Base-by-base conservation (phyloP, 2,888 invertebrate species). In the Pristionchus japonicus region DNA sequence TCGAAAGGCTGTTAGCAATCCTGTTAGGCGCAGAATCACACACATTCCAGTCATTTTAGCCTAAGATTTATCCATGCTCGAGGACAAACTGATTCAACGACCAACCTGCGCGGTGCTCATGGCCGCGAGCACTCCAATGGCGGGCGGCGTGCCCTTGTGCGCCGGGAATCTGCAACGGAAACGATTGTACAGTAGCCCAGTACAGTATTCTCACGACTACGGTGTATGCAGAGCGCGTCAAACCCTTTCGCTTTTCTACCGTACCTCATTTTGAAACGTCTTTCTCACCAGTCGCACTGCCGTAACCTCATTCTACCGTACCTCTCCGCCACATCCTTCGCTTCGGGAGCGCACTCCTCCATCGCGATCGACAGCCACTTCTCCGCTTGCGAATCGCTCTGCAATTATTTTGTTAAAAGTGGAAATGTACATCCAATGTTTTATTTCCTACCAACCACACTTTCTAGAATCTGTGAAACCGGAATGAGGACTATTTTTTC, bases 121-220 rank as follows among this genome's bases (percentile, higher is more conserved):
- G 23, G 85, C 85, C 7, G 31, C 23, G 17, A 91, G 88, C 57
- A 91, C 80, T 13, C 85, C 84, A 17, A 89, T 34, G 0, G 90
- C 82, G 2, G 92, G 92, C 84, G 92, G 92, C 0, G 91, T 91
- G 47, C 90, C 91, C 23, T 82, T 87, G 88, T 92, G 92, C 88
- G 89, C 90, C 20, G 90, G 89, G 52, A 91, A 92, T 11, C 89
- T 74, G 9, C 9, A n/a, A n/a, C n/a, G n/a, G 17, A 40, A 67
- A 1, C 11, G 67, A 67, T 31, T 67, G 67, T n/a, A n/a, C n/a
- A 67, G 11, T 67, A 6, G 31, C n/a, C 67, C 2, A 67, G 13
- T n/a, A n/a, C n/a, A n/a, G n/a, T n/a, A n/a, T n/a, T n/a, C n/a
- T n/a, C n/a, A n/a, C n/a, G n/a, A n/a, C n/a, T n/a, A n/a, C n/a